Percentiles rank a stretch among this genome's conserved stretches.
Evolutionary conservation across 2,797 vertebrate genomes (phyloP).

Genomic region (Pygocentrus nattereri): DNA sequence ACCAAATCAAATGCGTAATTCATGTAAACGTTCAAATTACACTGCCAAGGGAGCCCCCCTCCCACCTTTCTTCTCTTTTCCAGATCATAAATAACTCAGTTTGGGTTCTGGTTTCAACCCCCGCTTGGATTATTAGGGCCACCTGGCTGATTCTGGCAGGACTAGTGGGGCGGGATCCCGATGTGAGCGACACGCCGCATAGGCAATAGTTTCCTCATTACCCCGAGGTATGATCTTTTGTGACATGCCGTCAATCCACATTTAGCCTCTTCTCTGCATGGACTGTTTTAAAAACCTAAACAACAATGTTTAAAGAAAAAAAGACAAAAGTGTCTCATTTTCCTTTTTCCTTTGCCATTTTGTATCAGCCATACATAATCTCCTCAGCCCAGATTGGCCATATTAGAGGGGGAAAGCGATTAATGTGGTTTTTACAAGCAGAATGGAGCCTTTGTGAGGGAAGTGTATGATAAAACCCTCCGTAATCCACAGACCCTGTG

Average conservation of each 20-base stretch:
- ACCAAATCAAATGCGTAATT: constrained; percentile 59
- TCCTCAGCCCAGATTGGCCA: constrained; percentile 19
- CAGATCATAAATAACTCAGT: constrained; percentile 59
- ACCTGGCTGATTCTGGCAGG: constrained; percentile 54
- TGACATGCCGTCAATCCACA: constrained; percentile 40
- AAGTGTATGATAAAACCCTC: constrained; percentile 19
- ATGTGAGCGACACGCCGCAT: constrained; percentile 36
- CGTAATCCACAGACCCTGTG: constrained; percentile 2
- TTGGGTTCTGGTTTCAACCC: constrained; percentile 52
- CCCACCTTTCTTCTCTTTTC: constrained; percentile 33
- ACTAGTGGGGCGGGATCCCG: constrained; percentile 8
- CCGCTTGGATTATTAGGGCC: constrained; percentile 57
- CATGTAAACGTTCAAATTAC: constrained; percentile 60
- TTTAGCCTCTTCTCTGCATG: constrained; percentile 4
- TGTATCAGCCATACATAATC: constrained; percentile 17
- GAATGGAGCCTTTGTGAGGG: constrained; percentile 21
- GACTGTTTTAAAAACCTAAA: constrained; percentile 1
- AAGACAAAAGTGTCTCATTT: constrained; percentile 21
- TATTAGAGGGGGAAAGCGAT: constrained; percentile 13
- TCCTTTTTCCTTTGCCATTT: constrained; percentile 17
- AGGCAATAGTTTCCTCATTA: constrained; percentile 50
- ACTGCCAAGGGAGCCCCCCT: constrained; percentile 7
- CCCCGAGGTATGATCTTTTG: constrained; percentile 37
- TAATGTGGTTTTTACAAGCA: constrained; percentile 26
- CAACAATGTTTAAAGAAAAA: not conserved